Base-by-base conservation (phyloP, 1,140 invertebrate genomes). In the Drosophila bipectinata region DNA sequence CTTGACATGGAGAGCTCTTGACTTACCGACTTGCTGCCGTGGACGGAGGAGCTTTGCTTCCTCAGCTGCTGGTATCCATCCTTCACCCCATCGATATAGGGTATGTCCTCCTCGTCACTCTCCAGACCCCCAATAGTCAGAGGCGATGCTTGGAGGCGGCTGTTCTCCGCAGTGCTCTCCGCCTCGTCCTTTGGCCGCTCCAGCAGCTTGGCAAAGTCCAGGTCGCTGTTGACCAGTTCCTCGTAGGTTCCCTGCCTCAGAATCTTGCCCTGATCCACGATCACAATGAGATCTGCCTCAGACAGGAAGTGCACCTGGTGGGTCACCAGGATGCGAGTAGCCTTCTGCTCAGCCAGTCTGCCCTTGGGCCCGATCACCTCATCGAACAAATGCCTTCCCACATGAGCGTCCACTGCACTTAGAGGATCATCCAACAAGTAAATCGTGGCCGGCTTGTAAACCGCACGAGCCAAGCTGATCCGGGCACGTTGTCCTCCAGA, bases 401-500 rank as follows among this genome's bases (percentile, higher is more conserved):
- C 95, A 68, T 94, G 94, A 0, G 94, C 92, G 75, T 96, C 95
- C 0, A 96, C 95, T 0, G 96, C 96, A 77, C 95, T 96, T 0
- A 97, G 91, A 0, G 96, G 96, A 92, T 97, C 96, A 84, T 97
- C 96, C 2, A 97, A 91, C 1, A 97, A 87, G 88, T 96, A 97
- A 30, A 97, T 93, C 84, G 96, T 95, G 1, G 94, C 93, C 2
- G 94, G 92, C 82, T 93, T 95, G 75, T 96, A 96, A 32, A 96
- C 93, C 6, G 96, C 95, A 63, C 96, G 93, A 0, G 96, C 97
- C 52, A 97, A 93, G 92, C 91, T 97, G 14, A 98, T 95, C 80
- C 97, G 93, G 24, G 97, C 97, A 64, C 95, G 95, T 92, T 98
- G 97, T 28, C 97, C 97, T 8, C 97, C 97, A 56, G 97, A 98